phyloP scores from a whole-genome alignment of 2,113 vertebrate species.

The Lynx canadensis region DNA sequence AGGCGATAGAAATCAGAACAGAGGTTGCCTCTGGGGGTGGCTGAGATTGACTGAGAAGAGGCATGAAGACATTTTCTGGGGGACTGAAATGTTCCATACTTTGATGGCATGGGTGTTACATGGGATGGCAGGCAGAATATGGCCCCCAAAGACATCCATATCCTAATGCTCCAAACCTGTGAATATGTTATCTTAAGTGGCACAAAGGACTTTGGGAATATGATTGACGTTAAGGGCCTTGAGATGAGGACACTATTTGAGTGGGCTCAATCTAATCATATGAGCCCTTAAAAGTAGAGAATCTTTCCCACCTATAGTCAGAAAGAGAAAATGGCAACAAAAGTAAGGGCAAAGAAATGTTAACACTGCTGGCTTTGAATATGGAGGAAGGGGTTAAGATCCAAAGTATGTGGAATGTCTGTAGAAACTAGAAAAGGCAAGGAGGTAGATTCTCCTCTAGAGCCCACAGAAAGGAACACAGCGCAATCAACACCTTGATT shows the following conservation, averaged over 20 bases:
- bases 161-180: neutral
- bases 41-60: slow-evolving; percentile 1
- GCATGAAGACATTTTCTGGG: neutral
- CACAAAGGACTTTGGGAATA: neutral
- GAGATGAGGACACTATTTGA: neutral
- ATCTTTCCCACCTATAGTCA: neutral
- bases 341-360: neutral
- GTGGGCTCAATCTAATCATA: neutral
- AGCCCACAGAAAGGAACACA: neutral
- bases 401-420: neutral
- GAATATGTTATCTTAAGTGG: neutral
- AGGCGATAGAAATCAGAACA: slow-evolving; percentile 57
- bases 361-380: neutral
- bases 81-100: neutral
- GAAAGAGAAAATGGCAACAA: neutral
- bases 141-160: neutral
- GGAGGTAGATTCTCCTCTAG: neutral
- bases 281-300: neutral
- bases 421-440: neutral
- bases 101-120: neutral
- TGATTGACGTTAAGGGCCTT: neutral
- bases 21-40: slow-evolving; percentile 4
- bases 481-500: neutral
- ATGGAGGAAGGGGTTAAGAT: neutral
- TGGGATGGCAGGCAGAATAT: neutral